These are phyloP conservation scores for Fragum whitleyi DNA, from an alignment of 2,888 invertebrate species.

Conservation along the genomic window DNA sequence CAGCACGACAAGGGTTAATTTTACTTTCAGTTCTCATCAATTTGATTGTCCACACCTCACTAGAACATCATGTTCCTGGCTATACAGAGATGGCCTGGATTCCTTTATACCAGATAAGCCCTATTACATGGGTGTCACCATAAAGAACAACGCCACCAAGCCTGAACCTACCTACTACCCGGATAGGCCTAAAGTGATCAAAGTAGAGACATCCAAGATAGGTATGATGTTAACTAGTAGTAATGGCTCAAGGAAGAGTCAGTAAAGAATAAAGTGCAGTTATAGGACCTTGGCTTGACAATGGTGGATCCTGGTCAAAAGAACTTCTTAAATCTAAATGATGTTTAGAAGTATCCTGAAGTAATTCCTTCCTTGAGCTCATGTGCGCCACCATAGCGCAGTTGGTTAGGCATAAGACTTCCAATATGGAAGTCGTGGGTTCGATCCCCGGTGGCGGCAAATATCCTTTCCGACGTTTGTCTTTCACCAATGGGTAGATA, in stretches of 20 bases:
- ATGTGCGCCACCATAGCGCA: no score
- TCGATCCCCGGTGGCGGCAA: no score
- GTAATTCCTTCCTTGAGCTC: no score
- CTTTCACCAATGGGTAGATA: no score
- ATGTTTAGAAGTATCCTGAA: no score
- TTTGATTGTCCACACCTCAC: conserved; percentile 71
- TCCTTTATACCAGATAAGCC: conserved; percentile 59
- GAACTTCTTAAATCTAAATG: no score
- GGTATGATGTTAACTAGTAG: conserved; percentile 47
- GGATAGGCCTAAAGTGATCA: conserved; percentile 37
- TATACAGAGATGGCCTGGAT: conserved; percentile 48
- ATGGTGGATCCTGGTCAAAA: no score
- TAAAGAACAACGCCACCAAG: conserved; percentile 54
- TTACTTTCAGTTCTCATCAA: conserved; percentile 53
- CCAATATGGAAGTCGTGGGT: no score
- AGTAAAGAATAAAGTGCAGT: neutral
- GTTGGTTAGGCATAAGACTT: no score
- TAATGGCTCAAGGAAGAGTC: no score
- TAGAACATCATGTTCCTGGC: conserved; percentile 72
- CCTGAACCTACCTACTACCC: conserved; percentile 37
- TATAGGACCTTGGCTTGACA: neutral
- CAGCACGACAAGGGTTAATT: no score
- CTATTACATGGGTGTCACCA: conserved; percentile 72
- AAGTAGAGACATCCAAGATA: conserved; percentile 57
- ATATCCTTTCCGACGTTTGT: no score